Percentiles rank a stretch among this genome's conserved stretches.
Evolutionary conservation across 2,113 vertebrate genomes (phyloP).

Genomic region (Bothrops jararaca): DNA sequence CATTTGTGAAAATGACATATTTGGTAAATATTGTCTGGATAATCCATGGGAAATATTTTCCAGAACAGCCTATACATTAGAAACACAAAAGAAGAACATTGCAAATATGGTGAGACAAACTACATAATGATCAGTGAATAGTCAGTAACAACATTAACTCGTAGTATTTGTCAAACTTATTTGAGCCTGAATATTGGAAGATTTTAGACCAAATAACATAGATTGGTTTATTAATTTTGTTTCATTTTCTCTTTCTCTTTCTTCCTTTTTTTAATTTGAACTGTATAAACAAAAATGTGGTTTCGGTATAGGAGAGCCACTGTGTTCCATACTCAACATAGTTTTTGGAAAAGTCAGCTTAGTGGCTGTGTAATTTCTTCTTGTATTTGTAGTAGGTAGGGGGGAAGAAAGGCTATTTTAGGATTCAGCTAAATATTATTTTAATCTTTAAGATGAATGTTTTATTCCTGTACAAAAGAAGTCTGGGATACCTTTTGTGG

Average conservation of each 20-base stretch:
- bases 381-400: not conserved
- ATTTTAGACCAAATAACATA: not conserved
- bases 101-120: slow-evolving; percentile 42
- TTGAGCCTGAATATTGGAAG: slow-evolving; percentile 2
- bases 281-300: not conserved
- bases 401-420: not conserved
- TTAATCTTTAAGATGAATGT: not conserved
- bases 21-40: slow-evolving; percentile 62
- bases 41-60: slow-evolving; percentile 25
- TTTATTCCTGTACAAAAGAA: not conserved
- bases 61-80: slow-evolving; percentile 37
- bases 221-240: not conserved
- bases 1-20: slow-evolving; percentile 56
- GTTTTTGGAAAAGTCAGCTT: not conserved
- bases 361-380: too few species aligned
- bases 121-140: slow-evolving; percentile 40
- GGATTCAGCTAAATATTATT: not conserved
- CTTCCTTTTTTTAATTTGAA: not conserved
- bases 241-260: not conserved
- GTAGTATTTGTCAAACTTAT: slow-evolving; percentile 15
- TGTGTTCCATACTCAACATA: not conserved
- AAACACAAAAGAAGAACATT: slow-evolving; percentile 50
- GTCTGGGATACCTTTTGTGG: not conserved
- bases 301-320: not conserved
- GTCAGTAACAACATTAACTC: slow-evolving; percentile 36